Percentiles rank a stretch among this genome's conserved stretches.
Conservation (phyloP, 2,113 vertebrate genomes). For the Pelobates fuscus region DNA sequence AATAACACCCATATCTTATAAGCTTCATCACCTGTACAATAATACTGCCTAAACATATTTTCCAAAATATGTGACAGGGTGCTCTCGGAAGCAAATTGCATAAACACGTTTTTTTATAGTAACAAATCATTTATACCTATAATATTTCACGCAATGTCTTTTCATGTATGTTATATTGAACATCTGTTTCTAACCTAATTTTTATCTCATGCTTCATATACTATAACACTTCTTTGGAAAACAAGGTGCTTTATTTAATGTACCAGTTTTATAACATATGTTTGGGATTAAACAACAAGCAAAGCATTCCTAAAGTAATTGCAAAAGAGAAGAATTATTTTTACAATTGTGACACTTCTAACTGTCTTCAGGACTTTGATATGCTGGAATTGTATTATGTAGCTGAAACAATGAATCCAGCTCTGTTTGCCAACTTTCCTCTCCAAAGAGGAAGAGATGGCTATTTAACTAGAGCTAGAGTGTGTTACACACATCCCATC, state of each 20-base stretch:
- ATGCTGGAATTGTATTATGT: too few species aligned
- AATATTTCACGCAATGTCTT: background rate
- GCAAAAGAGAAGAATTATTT: background rate
- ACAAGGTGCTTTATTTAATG: background rate
- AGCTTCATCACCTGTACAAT: background rate
- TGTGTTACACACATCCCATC: too few species aligned
- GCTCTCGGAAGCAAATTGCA: background rate
- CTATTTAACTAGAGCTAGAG: too few species aligned
- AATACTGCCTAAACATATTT: background rate
- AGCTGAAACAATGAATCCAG: too few species aligned
- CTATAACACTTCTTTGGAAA: background rate
- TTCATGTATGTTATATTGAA: background rate
- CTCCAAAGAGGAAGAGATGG: too few species aligned
- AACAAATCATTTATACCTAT: background rate
- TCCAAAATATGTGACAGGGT: background rate
- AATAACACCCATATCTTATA: background rate
- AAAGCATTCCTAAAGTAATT: constrained; percentile 1
- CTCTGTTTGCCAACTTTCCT: too few species aligned
- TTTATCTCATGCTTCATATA: background rate
- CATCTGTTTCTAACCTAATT: background rate
- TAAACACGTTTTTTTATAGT: background rate
- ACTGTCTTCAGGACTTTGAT: too few species aligned
- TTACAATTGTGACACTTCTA: too few species aligned
- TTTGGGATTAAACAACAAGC: background rate
- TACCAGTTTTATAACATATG: background rate